Base-by-base conservation (phyloP, 2,113 vertebrate species). In the Heloderma charlesbogerti region DNA sequence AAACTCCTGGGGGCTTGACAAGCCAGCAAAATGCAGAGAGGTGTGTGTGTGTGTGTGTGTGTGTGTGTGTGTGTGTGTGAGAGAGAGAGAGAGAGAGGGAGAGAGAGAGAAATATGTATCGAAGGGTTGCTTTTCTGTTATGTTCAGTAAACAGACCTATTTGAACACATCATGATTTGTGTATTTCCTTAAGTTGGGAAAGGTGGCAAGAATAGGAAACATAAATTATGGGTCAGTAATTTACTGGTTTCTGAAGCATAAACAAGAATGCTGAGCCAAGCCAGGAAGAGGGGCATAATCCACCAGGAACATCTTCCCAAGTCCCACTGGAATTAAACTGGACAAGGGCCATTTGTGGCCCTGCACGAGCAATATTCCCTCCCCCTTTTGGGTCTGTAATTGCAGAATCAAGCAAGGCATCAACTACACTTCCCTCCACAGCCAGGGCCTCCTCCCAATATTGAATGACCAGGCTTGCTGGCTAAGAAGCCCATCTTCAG, bases 401-500 rank as follows among this genome's bases (percentile, higher is more conserved):
- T 67, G 60, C 20, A 22, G 31, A 20, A 40, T 54, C 9, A 71
- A 80, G 43, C 6, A 54, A 6, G 45, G 82, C 20, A 34, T 29
- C n/a, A 15, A 77, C 16, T 75, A 34, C 34, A 4, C 57, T 43
- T 54, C 2, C 22, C 57, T 54, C 3, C 54, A 29, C 2, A 3
- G 3, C 4, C 80, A 83, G 40, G 18, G 31, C 27, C 6, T 67
- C 60, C 48, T 13, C 18, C 16, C 34, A 51, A 34, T 31, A 51
- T 25, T 29, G 43, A 79, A 25, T 3, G 57, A 22, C 57, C 63
- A 82, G 16, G 9, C 37, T 34, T 16, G 13, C 63, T 54, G 20
- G 31, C 6, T 34, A 40, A 81, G 72, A 71, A 81, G 66, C 91
- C 91, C 85, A 34, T 91, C 95, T 93, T 84, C 87, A 92, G 93